Evolutionary conservation across 2,797 vertebrate genomes (phyloP).

Genomic region (Enteromius thamalakanensis): DNA sequence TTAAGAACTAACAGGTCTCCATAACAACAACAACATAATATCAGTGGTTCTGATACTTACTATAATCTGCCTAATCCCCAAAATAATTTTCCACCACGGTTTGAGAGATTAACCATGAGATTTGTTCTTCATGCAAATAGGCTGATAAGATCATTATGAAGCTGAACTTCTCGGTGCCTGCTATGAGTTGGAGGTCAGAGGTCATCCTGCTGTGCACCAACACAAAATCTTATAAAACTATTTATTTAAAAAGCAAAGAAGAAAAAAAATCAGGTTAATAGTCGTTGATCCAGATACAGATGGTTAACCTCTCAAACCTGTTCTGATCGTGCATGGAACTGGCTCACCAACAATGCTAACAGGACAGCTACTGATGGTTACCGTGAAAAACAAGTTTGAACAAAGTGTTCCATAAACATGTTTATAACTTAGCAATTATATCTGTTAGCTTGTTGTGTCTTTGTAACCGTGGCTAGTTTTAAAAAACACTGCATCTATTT

Average conservation of each 20-base stretch:
- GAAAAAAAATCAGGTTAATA: background rate
- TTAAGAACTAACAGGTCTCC: background rate
- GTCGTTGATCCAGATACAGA: background rate
- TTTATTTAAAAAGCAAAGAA: background rate
- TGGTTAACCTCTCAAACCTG: background rate
- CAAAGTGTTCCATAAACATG: background rate
- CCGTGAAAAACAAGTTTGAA: background rate
- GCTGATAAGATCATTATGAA: background rate
- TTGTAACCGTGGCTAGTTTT: background rate
- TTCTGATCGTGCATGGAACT: background rate
- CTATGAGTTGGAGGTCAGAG: background rate
- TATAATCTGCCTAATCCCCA: background rate
- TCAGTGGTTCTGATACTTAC: background rate
- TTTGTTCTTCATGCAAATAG: background rate
- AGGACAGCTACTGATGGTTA: background rate
- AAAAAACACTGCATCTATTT: conserved; percentile 10
- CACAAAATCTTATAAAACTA: background rate
- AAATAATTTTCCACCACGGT: background rate
- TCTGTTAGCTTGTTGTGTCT: background rate
- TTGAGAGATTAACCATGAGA: background rate
- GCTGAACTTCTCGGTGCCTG: background rate
- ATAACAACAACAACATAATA: background rate
- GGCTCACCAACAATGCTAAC: background rate
- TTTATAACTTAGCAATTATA: background rate
- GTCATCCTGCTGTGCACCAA: background rate